phyloP scores from a whole-genome alignment of 2,113 vertebrate genomes.

The Ariopsis seemanni region DNA sequence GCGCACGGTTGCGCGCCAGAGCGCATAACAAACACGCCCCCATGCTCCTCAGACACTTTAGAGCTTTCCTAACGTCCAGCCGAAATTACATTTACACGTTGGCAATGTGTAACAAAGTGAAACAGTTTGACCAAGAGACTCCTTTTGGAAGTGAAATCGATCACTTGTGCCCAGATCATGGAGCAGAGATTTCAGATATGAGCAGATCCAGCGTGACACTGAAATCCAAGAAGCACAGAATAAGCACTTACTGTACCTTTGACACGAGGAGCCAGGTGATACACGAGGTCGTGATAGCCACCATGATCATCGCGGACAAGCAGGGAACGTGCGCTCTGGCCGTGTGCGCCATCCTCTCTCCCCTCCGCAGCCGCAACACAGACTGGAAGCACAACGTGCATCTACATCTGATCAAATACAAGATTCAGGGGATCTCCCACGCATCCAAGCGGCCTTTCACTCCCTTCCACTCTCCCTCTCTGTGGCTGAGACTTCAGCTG shows the following conservation, averaged over 20 bases:
- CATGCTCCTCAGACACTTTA: background rate
- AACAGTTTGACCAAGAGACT: background rate
- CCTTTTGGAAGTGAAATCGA: background rate
- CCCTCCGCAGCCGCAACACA: constrained; percentile 19
- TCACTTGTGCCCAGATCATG: too few relatives aligned
- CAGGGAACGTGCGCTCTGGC: constrained; percentile 34
- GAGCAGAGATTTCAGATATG: too few relatives aligned
- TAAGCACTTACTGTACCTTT: constrained; percentile 34
- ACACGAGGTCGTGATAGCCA: constrained; percentile 20
- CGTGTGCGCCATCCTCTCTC: constrained; percentile 41
- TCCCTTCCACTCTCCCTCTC: constrained; percentile 44
- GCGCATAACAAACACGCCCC: background rate
- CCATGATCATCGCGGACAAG: constrained; percentile 27
- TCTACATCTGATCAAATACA: constrained; percentile 36
- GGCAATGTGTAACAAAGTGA: too few relatives aligned
- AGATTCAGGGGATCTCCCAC: constrained; percentile 45
- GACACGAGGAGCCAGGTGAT: constrained; percentile 37
- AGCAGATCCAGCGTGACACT: background rate
- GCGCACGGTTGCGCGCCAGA: background rate
- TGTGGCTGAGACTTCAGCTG: constrained; percentile 26
- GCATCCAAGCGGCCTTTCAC: constrained; percentile 30
- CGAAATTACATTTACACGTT: background rate
- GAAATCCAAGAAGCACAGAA: background rate
- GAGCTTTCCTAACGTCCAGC: background rate
- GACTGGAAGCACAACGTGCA: constrained; percentile 30